Evolutionary conservation across 2,797 vertebrate species (phyloP), one percentile per base, ranked within the genome.

Genomic region (Ibycter americanus): DNA sequence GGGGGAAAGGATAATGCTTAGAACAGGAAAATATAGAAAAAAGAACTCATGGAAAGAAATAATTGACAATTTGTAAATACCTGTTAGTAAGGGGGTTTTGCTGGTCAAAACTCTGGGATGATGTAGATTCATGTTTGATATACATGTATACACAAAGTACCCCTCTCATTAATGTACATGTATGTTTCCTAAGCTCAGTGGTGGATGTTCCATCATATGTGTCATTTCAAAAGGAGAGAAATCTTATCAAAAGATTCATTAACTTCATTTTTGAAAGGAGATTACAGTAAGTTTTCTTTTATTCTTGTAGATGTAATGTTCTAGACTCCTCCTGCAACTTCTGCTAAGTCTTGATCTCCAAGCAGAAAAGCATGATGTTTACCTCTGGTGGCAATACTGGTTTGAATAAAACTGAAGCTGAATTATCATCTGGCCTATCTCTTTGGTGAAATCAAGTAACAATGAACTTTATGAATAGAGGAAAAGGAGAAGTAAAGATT

Each of bases 161-260:
- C 19, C 9, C 29, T 38, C 61, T 76, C 1, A 0, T 72, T 65
- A 65, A n/a, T 8, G 4, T 17, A 34, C 3, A 1, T 38, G 29
- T 12, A 52, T 62, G 7, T 72, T 72, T 65, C 19, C 29, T 72
- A 76, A 87, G 91, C 6, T 56, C 62, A 79, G 29, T 32, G 38
- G 20, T 5, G 15, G 74, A 61, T 4, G 12, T 67, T 80, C n/a
- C 40, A 71, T 58, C 23, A 8, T 5, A 18, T 11, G 9, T 3
- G 6, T 46, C 2, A 27, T 36, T 77, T 87, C n/a, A 74, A 66
- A 77, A 40, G 9, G 0, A 54, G 14, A 66, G 83, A 55, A 36
- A 49, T 22, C 63, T 29, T 56, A 36, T 29, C 40, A 47, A 80
- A 85, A 56, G 4, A 58, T 32, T 82, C 0, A 70, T 29, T 42